phyloP scores from a whole-genome alignment of 2,888 invertebrate genomes.

The Euphydryas editha region DNA sequence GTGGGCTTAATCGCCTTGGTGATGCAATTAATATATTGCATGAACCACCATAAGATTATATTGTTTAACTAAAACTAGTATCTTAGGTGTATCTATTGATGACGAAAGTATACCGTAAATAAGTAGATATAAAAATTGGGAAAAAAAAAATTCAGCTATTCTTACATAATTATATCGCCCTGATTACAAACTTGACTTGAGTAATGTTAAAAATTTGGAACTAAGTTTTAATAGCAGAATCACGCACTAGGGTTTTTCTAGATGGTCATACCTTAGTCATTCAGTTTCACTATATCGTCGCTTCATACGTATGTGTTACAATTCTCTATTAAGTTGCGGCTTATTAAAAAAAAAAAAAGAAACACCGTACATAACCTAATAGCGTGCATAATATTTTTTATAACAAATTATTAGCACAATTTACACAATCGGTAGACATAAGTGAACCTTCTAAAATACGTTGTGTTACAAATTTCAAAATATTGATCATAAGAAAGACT shows the following conservation, averaged over 20 bases:
- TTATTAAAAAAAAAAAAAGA: background rate
- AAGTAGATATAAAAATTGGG: too few species aligned
- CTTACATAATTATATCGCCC: too few species aligned
- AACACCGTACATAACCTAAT: background rate
- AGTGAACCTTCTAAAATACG: background rate
- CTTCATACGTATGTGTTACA: background rate
- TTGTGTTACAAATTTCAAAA: background rate
- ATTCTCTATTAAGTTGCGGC: background rate
- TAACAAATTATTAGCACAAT: slow-evolving; percentile 2
- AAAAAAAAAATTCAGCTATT: too few species aligned
- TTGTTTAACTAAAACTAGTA: too few species aligned
- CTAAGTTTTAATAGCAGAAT: background rate
- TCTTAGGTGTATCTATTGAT: too few species aligned
- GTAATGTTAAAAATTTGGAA: too few species aligned
- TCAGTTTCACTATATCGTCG: background rate
- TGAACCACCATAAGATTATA: too few species aligned
- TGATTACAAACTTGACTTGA: too few species aligned
- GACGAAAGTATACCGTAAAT: too few species aligned
- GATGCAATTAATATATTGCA: too few species aligned
- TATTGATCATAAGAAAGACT: background rate
- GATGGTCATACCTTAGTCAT: background rate
- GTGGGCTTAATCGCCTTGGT: too few species aligned
- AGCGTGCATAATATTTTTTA: background rate
- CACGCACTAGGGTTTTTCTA: background rate
- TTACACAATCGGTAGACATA: background rate